phyloP scores from a whole-genome alignment of 2,888 invertebrate species.

The Homarus gammarus region DNA sequence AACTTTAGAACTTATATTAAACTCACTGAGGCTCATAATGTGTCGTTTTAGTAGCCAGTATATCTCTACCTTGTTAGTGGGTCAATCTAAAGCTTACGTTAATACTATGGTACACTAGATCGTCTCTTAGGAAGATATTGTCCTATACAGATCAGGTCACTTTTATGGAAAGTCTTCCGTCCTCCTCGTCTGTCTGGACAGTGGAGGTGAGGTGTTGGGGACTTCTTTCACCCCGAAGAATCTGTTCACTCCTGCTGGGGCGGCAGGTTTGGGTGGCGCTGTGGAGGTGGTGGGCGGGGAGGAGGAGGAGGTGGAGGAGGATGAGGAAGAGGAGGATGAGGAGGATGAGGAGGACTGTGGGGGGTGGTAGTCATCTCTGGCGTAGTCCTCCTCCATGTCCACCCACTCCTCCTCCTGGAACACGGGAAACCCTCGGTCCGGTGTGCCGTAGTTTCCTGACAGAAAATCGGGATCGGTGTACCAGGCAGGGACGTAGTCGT shows the following conservation, averaged over 20 bases:
- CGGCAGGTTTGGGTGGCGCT: not conserved
- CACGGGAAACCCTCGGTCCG: conserved; percentile 47
- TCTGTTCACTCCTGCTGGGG: conserved; percentile 23
- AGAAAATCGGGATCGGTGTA: conserved; percentile 60
- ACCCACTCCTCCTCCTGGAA: conserved; percentile 66
- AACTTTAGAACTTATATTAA: no score
- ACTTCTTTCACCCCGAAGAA: conserved; percentile 28
- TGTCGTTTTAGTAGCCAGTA: no score
- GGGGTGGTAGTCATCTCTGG: not conserved
- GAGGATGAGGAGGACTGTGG: not conserved
- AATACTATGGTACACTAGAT: no score
- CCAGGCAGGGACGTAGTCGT: conserved; percentile 59
- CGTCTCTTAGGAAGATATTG: no score
- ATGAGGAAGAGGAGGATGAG: conserved; percentile 5
- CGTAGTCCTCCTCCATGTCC: conserved; percentile 43
- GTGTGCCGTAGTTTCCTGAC: conserved; percentile 66
- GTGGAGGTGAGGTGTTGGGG: not conserved
- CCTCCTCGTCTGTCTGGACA: not conserved
- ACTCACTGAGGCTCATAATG: no score
- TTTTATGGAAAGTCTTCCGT: not conserved
- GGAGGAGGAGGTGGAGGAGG: conserved; percentile 8
- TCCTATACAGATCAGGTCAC: no score
- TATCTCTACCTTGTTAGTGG: no score
- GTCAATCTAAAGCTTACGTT: no score
- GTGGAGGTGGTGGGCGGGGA: not conserved